A percentile compares a stretch with the other conserved stretches of the same genome.
phyloP scores from a whole-genome alignment of 2,113 vertebrate genomes.

The Arizona elegans region DNA sequence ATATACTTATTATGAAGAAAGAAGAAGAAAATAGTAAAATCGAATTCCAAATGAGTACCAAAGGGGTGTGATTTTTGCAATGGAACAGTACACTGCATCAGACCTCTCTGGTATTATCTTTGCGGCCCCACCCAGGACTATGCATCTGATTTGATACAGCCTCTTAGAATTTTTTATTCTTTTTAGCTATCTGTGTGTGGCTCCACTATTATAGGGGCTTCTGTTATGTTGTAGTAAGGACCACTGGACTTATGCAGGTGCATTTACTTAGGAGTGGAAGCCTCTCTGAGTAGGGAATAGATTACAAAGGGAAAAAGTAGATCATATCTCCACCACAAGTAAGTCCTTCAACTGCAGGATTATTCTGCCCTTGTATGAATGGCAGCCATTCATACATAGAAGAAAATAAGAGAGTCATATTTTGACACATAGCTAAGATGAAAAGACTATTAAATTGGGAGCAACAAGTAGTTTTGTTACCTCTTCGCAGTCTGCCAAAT shows the following conservation, averaged over 20 bases:
- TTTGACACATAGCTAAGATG: neutral
- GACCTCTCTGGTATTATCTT: neutral
- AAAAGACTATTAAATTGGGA: neutral
- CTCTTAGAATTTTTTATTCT: neutral
- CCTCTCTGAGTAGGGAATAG: neutral
- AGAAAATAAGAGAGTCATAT: neutral
- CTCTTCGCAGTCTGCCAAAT: neutral
- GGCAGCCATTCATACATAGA: neutral
- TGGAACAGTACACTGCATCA: neutral
- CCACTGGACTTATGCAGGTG: neutral
- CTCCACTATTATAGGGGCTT: neutral
- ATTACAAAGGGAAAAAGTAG: neutral
- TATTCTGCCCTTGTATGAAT: neutral
- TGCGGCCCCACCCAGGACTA: neutral
- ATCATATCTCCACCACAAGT: too few species aligned
- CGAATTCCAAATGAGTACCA: neutral
- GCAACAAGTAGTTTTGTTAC: neutral
- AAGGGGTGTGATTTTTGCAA: constrained; percentile 1
- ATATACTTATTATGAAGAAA: neutral
- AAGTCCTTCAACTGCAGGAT: neutral
- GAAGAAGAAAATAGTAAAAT: neutral
- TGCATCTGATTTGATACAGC: neutral
- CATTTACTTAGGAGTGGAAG: neutral
- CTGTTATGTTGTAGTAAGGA: neutral
- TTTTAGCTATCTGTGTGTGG: neutral